Evolutionary conservation across 1,140 invertebrate genomes (phyloP).

Genomic region (Lucilia cuprina): DNA sequence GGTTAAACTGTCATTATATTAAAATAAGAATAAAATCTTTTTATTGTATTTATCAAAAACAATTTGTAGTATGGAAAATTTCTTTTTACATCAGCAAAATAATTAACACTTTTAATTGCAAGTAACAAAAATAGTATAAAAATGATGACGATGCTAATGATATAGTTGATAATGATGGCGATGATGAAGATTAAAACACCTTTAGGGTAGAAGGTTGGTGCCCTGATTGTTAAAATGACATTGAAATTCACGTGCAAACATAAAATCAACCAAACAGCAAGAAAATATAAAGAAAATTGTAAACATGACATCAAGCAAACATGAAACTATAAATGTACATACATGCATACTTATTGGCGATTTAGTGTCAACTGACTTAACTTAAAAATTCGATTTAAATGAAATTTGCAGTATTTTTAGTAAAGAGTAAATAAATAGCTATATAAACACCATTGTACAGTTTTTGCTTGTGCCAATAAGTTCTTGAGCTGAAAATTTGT

Average conservation of each 20-base stretch:
- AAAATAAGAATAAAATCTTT: background rate
- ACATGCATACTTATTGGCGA: too few species aligned
- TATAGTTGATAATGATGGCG: too few species aligned
- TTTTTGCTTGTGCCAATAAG: too few species aligned
- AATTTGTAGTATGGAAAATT: background rate
- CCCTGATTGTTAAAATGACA: constrained; percentile 36
- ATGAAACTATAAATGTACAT: too few species aligned
- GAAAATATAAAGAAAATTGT: background rate
- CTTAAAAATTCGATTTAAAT: too few species aligned
- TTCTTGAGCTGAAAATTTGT: too few species aligned
- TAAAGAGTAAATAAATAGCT: too few species aligned
- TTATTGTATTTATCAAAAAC: background rate
- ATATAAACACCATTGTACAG: too few species aligned
- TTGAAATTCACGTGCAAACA: constrained; percentile 36
- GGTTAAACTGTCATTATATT: background rate
- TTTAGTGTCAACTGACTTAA: too few species aligned
- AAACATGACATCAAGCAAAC: background rate
- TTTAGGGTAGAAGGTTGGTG: constrained; percentile 36
- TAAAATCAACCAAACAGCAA: background rate
- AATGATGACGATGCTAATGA: too few species aligned
- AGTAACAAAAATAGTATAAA: background rate
- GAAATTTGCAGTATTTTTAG: too few species aligned
- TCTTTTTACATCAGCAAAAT: background rate
- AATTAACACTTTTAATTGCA: background rate
- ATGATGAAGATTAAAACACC: background rate